Evolutionary conservation across 2,888 invertebrate species (phyloP).

Genomic region (Callimorpha dominula): DNA sequence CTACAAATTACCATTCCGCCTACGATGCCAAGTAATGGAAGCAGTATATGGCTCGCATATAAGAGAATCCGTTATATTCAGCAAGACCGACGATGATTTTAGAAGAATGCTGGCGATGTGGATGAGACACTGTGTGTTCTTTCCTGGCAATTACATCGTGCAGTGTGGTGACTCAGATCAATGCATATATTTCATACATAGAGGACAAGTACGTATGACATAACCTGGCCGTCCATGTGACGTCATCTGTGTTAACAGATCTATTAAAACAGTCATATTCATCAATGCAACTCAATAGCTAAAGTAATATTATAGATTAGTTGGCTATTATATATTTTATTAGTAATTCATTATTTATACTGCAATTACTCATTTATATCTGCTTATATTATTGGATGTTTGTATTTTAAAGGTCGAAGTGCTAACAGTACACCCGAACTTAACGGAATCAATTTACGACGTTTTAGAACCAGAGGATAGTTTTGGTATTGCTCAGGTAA

Average conservation of each 20-base stretch:
- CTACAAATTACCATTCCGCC: conserved; percentile 74
- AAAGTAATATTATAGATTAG: conserved; percentile 3
- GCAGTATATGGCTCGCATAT: conserved; percentile 83
- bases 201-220: conserved; percentile 72
- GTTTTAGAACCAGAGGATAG: conserved; percentile 83
- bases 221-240: conserved; percentile 17
- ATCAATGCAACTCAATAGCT: not conserved
- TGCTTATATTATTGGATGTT: conserved; percentile 2
- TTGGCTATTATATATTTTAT: not conserved
- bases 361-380: not conserved
- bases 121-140: conserved; percentile 83
- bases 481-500: conserved; percentile 85
- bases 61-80: conserved; percentile 81
- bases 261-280: conserved; percentile 14
- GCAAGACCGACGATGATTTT: conserved; percentile 80
- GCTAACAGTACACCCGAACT: conserved; percentile 81
- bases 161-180: conserved; percentile 85
- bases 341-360: not conserved
- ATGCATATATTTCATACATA: conserved; percentile 86
- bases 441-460: conserved; percentile 84
- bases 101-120: conserved; percentile 81
- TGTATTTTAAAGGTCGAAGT: conserved; percentile 79
- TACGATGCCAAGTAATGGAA: conserved; percentile 82
- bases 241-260: conserved; percentile 22
- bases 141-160: conserved; percentile 86